Percentiles rank a stretch among this genome's conserved stretches.
Conservation (phyloP, 2,888 invertebrate genomes). For the Eilema sororculum region DNA sequence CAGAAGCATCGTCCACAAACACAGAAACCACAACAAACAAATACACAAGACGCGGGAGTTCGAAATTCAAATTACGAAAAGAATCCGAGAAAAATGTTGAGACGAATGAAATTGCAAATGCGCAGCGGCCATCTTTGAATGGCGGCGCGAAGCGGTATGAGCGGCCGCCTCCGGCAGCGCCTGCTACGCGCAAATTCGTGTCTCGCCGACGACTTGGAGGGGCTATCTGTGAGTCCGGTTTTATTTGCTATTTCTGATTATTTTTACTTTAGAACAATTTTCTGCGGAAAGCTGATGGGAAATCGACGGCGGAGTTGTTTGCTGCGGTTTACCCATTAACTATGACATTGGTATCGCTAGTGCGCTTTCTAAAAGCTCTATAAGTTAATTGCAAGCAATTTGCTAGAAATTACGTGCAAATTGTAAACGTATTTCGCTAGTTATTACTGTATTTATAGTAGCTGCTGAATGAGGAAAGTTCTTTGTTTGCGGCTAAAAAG, state of each 20-base stretch:
- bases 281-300: conserved; percentile 51
- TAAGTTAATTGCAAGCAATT: neutral
- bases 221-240: conserved; percentile 81
- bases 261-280: conserved; percentile 45
- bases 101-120: conserved; percentile 50
- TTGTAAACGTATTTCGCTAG: conserved; percentile 6
- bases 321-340: conserved; percentile 22
- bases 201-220: conserved; percentile 71
- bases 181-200: conserved; percentile 70
- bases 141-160: conserved; percentile 73
- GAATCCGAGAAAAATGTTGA: conserved; percentile 62
- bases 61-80: conserved; percentile 61
- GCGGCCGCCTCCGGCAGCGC: conserved; percentile 58
- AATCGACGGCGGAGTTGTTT: conserved; percentile 36
- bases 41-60: conserved; percentile 61
- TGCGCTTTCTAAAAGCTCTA: conserved; percentile 31
- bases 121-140: conserved; percentile 71
- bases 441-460: neutral
- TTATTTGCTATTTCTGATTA: conserved; percentile 46
- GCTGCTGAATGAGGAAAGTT: neutral
- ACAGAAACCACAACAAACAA: conserved; percentile 68
- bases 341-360: conserved; percentile 35
- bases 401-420: neutral
- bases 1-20: conserved; percentile 60
- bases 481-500: neutral